phyloP scores from a whole-genome alignment of 2,797 vertebrate species.

The Clarias platycephalus region DNA sequence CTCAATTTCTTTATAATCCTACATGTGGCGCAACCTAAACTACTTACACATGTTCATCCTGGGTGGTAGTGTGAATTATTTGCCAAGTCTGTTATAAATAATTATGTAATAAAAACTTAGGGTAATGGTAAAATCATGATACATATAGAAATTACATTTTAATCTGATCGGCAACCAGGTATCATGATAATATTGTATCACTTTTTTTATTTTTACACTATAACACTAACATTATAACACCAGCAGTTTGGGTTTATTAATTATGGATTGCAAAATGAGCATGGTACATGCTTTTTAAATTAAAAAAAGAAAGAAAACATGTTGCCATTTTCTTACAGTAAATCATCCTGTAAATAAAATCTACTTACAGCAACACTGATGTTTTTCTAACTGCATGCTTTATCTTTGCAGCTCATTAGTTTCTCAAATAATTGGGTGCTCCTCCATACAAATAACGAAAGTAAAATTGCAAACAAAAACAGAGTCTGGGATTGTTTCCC shows the following conservation, averaged over 20 bases:
- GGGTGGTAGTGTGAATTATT: too few species aligned
- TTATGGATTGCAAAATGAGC: not conserved
- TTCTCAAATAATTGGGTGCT: not conserved
- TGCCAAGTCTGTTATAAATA: too few species aligned
- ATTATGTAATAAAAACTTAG: too few species aligned
- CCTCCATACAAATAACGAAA: not conserved
- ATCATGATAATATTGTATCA: too few species aligned
- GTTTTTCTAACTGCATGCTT: not conserved
- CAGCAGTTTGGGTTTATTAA: not conserved
- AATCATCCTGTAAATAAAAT: not conserved
- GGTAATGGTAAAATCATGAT: too few species aligned
- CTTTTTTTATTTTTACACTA: not conserved
- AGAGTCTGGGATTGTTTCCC: not conserved
- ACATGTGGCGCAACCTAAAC: too few species aligned
- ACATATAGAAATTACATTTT: too few species aligned
- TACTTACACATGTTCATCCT: too few species aligned
- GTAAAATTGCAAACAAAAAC: not conserved
- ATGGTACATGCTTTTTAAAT: not conserved
- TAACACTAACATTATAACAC: not conserved
- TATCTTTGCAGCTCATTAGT: not conserved
- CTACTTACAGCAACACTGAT: not conserved
- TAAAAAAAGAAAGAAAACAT: not conserved
- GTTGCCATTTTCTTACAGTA: not conserved
- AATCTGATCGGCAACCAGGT: too few species aligned
- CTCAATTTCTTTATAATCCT: too few species aligned